Evolutionary conservation across 1,140 invertebrate genomes (phyloP).

Genomic region (Pantala flavescens): DNA sequence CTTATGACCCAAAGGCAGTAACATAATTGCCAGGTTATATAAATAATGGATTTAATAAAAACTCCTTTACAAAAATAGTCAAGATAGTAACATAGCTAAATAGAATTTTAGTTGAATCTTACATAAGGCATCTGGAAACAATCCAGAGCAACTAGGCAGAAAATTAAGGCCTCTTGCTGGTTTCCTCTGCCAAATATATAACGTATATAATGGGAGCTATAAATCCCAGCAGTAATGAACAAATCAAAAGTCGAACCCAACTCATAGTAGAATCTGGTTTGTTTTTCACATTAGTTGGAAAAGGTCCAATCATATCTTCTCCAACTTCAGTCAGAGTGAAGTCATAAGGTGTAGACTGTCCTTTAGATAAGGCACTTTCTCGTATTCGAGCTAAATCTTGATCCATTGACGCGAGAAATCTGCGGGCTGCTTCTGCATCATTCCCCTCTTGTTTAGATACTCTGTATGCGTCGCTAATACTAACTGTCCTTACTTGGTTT

Average conservation of each 20-base stretch:
- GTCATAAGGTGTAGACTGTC: not conserved
- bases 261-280: conserved; percentile 20
- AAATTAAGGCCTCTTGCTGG: not conserved
- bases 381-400: conserved; percentile 22
- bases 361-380: not conserved
- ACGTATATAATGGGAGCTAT: conserved; percentile 35
- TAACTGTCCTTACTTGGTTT: not conserved
- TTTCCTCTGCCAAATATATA: conserved; percentile 21
- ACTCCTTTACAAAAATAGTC: not conserved
- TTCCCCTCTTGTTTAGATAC: conserved; percentile 25
- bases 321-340: not conserved
- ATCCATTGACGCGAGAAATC: conserved; percentile 11
- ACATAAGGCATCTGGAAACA: no score
- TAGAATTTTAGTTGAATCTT: not conserved
- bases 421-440: not conserved
- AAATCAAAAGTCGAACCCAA: conserved; percentile 33
- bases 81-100: not conserved
- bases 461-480: conserved; percentile 32
- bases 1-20: not conserved
- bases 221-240: conserved; percentile 34
- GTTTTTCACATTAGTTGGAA: not conserved
- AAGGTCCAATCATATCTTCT: not conserved
- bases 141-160: no score
- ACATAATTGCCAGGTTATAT: not conserved
- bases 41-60: not conserved